phyloP scores from a whole-genome alignment of 2,888 invertebrate genomes.

The Oscheius onirici region DNA sequence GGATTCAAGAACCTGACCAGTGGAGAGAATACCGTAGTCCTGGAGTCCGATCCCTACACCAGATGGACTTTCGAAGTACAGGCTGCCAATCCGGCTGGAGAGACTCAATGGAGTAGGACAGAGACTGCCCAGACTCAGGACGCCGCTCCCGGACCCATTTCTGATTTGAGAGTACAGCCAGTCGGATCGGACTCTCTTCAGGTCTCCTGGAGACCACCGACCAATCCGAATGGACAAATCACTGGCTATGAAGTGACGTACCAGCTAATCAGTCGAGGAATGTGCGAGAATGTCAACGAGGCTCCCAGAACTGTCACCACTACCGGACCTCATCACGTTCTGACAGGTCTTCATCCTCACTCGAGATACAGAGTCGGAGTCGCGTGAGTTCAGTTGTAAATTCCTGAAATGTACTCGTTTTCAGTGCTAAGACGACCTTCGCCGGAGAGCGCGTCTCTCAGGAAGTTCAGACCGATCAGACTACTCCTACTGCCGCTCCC shows the following conservation, averaged over 20 bases:
- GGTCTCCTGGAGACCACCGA: slow-evolving; percentile 67
- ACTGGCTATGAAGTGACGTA: slow-evolving; percentile 71
- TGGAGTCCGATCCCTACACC: slow-evolving; percentile 70
- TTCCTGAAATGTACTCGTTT: no score
- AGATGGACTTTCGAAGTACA: slow-evolving; percentile 70
- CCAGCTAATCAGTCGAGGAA: slow-evolving; percentile 68
- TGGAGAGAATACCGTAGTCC: slow-evolving; percentile 63
- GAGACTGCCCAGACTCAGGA: slow-evolving; percentile 64
- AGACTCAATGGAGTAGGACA: slow-evolving; percentile 66
- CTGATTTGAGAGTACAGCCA: slow-evolving; percentile 64
- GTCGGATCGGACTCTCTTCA: slow-evolving; percentile 66
- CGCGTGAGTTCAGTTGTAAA: no score
- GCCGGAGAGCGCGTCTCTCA: slow-evolving; percentile 64
- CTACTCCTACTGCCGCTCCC: slow-evolving; percentile 68
- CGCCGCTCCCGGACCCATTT: slow-evolving; percentile 68
- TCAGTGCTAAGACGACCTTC: slow-evolving; percentile 66
- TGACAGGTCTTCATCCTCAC: slow-evolving; percentile 69
- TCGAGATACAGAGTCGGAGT: slow-evolving; percentile 70
- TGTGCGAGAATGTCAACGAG: slow-evolving; percentile 67
- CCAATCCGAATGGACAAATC: slow-evolving; percentile 68
- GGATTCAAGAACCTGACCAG: slow-evolving; percentile 65
- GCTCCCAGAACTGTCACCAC: slow-evolving; percentile 59
- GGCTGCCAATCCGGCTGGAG: slow-evolving; percentile 70
- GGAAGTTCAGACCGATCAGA: slow-evolving; percentile 67
- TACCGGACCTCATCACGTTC: slow-evolving; percentile 61